These are phyloP conservation scores for Andricus grossulariae DNA, from an alignment of 1,140 invertebrate genomes.

Conservation along the genomic window DNA sequence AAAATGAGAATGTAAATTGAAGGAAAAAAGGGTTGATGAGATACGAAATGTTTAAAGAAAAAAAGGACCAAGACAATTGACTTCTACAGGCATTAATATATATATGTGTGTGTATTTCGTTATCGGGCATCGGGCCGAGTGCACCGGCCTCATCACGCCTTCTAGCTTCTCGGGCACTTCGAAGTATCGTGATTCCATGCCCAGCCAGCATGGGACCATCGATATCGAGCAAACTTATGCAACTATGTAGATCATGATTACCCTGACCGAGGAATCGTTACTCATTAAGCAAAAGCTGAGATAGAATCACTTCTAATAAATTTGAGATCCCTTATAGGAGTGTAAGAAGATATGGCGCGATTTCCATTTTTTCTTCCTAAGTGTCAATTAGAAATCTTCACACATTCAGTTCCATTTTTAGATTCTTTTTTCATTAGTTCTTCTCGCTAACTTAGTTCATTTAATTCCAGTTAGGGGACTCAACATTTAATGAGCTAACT, in stretches of 20 bases:
- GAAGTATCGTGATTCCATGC: constrained; percentile 16
- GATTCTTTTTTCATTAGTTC: not conserved
- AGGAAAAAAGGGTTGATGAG: too few species aligned
- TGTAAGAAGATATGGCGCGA: not conserved
- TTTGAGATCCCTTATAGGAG: not conserved
- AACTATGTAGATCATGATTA: constrained; percentile 21
- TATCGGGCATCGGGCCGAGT: constrained; percentile 15
- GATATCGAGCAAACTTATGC: constrained; percentile 26
- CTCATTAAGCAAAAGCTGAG: constrained; percentile 14
- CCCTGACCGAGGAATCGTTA: constrained; percentile 16
- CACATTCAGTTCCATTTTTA: not conserved
- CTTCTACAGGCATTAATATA: not conserved
- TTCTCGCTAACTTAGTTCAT: not conserved
- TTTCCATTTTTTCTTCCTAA: not conserved
- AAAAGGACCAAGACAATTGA: not conserved
- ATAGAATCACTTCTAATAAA: constrained; percentile 23
- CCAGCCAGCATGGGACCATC: not conserved
- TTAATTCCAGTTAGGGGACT: not conserved
- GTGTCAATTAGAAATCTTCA: constrained; percentile 1
- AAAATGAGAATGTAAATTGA: too few species aligned
- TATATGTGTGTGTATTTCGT: not conserved
- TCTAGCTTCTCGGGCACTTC: constrained; percentile 15
- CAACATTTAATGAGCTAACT: too few species aligned
- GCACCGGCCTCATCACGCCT: constrained; percentile 9
- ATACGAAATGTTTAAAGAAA: too few species aligned